Percentiles rank a stretch among this genome's conserved stretches.
Conservation (phyloP, 2,888 invertebrate genomes). For the Hirtodrosophila duncani region DNA sequence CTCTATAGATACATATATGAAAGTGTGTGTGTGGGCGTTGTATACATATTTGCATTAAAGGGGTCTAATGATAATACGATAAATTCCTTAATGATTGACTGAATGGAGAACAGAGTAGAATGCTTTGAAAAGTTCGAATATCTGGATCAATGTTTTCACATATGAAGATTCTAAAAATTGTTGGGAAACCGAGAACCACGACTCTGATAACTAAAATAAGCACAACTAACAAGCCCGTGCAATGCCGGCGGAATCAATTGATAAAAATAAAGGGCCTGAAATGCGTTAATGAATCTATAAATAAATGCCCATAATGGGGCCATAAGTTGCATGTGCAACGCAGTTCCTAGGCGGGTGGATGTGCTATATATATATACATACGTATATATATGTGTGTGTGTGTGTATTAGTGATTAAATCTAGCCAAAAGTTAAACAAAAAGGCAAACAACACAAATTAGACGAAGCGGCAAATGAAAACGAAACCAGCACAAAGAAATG, state of each 20-base stretch:
- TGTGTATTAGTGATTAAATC: constrained; percentile 22
- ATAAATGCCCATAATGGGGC: constrained; percentile 48
- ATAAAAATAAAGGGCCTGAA: constrained; percentile 26
- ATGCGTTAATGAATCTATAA: constrained; percentile 59
- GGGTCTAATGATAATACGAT: too few species aligned
- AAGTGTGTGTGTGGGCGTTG: background rate
- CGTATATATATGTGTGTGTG: background rate
- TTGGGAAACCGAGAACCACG: too few species aligned
- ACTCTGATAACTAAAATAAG: too few species aligned
- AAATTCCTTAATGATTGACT: too few species aligned
- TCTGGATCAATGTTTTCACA: too few species aligned
- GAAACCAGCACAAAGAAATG: constrained; percentile 16
- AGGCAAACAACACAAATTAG: constrained; percentile 13
- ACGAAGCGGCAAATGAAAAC: constrained; percentile 19
- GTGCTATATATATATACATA: too few species aligned
- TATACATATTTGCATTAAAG: constrained; percentile 6
- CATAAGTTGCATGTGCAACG: background rate
- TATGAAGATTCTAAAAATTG: too few species aligned
- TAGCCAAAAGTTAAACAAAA: constrained; percentile 11
- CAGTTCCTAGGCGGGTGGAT: too few species aligned
- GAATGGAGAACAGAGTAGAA: too few species aligned
- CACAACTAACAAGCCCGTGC: too few species aligned
- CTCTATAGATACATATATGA: constrained; percentile 21
- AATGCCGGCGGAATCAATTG: too few species aligned
- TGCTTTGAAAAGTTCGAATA: too few species aligned